Percentiles rank a stretch among this genome's conserved stretches.
Evolutionary conservation across 2,797 vertebrate genomes (phyloP).

Genomic region (Taeniopygia guttata): DNA sequence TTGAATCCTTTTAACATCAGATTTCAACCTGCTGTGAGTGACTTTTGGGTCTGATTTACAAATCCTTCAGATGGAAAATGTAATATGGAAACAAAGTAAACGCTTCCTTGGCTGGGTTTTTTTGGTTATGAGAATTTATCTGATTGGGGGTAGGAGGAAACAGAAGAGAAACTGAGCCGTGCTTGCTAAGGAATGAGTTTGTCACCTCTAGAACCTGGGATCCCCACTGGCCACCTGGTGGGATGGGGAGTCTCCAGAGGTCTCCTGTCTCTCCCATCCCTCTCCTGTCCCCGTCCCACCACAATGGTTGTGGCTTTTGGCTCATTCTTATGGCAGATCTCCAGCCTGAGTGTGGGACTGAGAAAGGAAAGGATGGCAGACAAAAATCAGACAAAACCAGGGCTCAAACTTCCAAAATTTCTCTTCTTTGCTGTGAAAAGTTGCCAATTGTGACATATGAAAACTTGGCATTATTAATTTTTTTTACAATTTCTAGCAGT

Average conservation of each 20-base stretch:
- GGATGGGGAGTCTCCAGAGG: neutral
- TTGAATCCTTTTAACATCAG: neutral
- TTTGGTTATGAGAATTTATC: neutral
- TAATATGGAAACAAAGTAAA: neutral
- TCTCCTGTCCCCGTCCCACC: neutral
- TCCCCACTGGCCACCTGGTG: neutral
- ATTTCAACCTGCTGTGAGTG: neutral
- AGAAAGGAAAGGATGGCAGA: neutral
- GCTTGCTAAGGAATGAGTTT: neutral
- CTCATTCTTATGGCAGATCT: neutral
- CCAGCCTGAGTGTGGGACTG: neutral
- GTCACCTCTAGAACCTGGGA: neutral
- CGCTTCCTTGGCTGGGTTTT: neutral
- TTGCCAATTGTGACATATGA: too few species aligned
- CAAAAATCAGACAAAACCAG: too few species aligned
- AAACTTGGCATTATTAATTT: too few species aligned
- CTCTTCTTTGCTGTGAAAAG: too few species aligned
- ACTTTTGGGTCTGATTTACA: neutral
- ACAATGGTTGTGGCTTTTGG: neutral
- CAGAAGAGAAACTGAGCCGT: neutral
- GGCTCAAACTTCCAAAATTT: too few species aligned
- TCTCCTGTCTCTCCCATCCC: neutral
- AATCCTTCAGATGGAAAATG: neutral
- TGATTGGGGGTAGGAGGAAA: neutral
- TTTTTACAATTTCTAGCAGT: neutral